These are phyloP conservation scores for Mormoops blainvillei DNA, from an alignment of 2,113 vertebrate genomes.

Conservation along the genomic window DNA sequence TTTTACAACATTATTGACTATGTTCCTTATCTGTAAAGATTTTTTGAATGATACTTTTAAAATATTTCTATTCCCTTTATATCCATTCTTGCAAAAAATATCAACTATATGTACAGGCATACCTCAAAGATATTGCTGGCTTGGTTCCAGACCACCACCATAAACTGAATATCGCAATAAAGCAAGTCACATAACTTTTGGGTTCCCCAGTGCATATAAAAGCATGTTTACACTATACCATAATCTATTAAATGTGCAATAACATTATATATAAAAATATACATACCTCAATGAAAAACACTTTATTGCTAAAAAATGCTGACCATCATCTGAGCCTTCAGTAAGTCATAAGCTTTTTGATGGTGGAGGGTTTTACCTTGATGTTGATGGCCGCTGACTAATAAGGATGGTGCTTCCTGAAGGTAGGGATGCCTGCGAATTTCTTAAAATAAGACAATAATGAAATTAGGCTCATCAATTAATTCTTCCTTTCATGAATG, in stretches of 20 bases:
- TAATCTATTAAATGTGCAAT: background rate
- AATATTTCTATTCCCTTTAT: background rate
- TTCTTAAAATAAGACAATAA: background rate
- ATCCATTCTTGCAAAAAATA: background rate
- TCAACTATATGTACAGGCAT: background rate
- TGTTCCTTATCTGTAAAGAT: background rate
- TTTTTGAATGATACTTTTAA: background rate
- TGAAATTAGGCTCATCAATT: background rate
- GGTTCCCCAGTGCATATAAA: background rate
- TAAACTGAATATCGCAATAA: background rate
- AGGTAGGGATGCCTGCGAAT: background rate
- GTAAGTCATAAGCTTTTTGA: too few species aligned
- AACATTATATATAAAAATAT: background rate
- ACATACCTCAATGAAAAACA: background rate
- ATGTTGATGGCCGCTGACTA: background rate
- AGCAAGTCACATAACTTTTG: background rate
- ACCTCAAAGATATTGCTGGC: background rate
- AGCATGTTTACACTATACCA: background rate
- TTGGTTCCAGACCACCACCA: background rate
- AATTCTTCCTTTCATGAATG: background rate
- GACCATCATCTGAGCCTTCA: background rate
- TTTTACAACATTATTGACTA: background rate
- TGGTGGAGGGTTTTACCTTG: too few species aligned
- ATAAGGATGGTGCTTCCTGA: background rate
- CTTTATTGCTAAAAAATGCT: background rate